Base-by-base conservation (phyloP, 2,797 vertebrate species). In the Anolis apletophallus region DNA sequence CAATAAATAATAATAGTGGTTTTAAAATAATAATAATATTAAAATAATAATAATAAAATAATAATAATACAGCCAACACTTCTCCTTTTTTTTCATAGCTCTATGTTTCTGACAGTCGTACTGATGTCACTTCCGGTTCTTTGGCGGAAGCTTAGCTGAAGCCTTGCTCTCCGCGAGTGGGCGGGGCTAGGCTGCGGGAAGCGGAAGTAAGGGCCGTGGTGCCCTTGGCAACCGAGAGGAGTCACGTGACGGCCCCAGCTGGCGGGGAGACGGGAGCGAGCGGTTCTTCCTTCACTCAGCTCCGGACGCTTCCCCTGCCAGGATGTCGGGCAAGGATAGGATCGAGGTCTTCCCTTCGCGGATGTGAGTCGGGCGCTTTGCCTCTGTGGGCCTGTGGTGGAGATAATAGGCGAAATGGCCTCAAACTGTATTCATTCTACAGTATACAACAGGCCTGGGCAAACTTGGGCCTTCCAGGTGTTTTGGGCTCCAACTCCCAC, bases 331-430 rank as follows among this genome's bases (percentile, higher is more conserved):
- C 92, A 99, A 99, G 95, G 99, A 99, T 3, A 96, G 98, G 95
- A 98, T 99, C 95, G 99, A 99, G 94, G 91, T 99, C 83, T 99
- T 99, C 94, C 98, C 99, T 3, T 99, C 99, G 78, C 97, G 98
- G 95, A 99, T 99, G 99, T 99, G 96, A 98, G 98, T 97, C 94
- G 46, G 26, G 54, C 34, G 40, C 21, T 0, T 5, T 32, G 54
- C 14, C 11, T 17, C 3, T 21, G 13, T 11, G 10, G 11, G 34
- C 16, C 5, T 12, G 9, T 29, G 10, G 9, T 57, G 40, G 12
- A 9, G 64, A 55, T 26, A 67, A 21, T n/a, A 32, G 46, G 46
- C 7, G 7, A 46, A 46, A 7, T 46, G 46, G 7, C 46, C 4
- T 46, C 46, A 46, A 3, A 46, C 46, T 46, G 46, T 1, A 46